A percentile compares a stretch with the other conserved stretches of the same genome.
phyloP scores from a whole-genome alignment of 2,888 invertebrate species.

The Rhingia rostrata region DNA sequence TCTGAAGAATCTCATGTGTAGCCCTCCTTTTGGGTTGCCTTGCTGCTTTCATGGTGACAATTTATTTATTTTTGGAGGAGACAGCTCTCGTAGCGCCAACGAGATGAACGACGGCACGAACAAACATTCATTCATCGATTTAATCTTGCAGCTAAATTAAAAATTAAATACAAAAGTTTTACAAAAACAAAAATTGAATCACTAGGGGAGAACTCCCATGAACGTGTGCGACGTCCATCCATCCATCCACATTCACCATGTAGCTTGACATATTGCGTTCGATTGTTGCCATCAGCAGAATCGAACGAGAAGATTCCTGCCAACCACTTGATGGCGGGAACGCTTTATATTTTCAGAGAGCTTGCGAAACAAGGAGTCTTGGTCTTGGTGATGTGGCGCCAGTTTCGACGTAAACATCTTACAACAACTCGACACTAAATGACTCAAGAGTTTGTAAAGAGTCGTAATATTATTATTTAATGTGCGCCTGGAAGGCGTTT shows the following conservation, averaged over 20 bases:
- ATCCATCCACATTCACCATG: neutral
- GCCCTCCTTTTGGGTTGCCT: neutral
- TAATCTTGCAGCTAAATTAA: slow-evolving; percentile 58
- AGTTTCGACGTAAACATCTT: slow-evolving; percentile 39
- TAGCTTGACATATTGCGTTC: slow-evolving; percentile 20
- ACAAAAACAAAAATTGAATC: slow-evolving; percentile 4
- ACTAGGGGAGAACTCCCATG: slow-evolving; percentile 13
- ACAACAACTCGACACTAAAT: slow-evolving; percentile 18
- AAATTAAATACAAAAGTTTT: slow-evolving; percentile 25
- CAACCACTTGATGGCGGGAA: slow-evolving; percentile 45
- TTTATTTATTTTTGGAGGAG: slow-evolving; percentile 59
- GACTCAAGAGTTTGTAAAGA: slow-evolving; percentile 42
- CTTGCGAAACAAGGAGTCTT: slow-evolving; percentile 47
- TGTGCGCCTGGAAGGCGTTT: slow-evolving; percentile 62
- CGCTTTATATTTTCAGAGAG: slow-evolving; percentile 40
- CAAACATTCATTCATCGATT: slow-evolving; percentile 64
- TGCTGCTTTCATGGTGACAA: slow-evolving; percentile 58
- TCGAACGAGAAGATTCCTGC: slow-evolving; percentile 4
- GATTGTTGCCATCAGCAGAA: neutral
- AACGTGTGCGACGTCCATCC: neutral
- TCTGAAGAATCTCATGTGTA: neutral
- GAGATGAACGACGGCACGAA: slow-evolving; percentile 16
- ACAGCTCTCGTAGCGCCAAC: slow-evolving; percentile 27
- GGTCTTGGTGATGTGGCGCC: slow-evolving; percentile 31
- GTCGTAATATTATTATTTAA: slow-evolving; percentile 70